Evolutionary conservation across 1,140 invertebrate species (phyloP).

Genomic region (Bombus affinis): DNA sequence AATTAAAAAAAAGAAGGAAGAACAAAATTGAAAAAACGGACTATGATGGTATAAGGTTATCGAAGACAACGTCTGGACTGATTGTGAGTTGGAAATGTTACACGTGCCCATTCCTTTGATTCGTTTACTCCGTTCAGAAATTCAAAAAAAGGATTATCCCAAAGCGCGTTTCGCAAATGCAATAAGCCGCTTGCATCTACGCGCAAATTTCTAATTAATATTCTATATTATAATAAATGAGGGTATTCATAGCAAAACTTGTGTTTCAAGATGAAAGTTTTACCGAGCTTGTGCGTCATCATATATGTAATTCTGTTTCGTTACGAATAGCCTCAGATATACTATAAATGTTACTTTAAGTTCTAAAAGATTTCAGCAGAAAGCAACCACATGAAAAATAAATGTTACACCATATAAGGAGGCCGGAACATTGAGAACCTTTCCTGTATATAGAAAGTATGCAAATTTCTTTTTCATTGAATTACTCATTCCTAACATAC

Average conservation of each 20-base stretch:
- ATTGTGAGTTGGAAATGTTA: slow-evolving; percentile 11
- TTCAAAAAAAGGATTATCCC: slow-evolving; percentile 27
- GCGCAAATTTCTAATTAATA: slow-evolving; percentile 56
- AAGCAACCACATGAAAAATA: slow-evolving; percentile 58
- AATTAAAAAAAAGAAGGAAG: not conserved
- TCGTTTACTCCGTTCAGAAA: slow-evolving; percentile 36
- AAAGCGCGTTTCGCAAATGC: slow-evolving; percentile 54
- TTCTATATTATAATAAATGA: slow-evolving; percentile 53
- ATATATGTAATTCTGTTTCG: not conserved
- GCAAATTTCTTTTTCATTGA: slow-evolving; percentile 38
- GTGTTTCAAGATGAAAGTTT: not conserved
- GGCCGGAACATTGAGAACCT: slow-evolving; percentile 11
- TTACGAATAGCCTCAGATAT: slow-evolving; percentile 51
- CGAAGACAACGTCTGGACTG: slow-evolving; percentile 27
- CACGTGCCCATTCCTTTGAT: slow-evolving; percentile 35
- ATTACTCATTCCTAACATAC: slow-evolving; percentile 57
- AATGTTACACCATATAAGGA: slow-evolving; percentile 43
- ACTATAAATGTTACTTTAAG: slow-evolving; percentile 25
- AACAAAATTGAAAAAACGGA: slow-evolving; percentile 8
- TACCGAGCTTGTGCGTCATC: not conserved
- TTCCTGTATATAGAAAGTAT: slow-evolving; percentile 27
- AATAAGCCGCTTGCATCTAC: slow-evolving; percentile 60
- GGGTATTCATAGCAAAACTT: slow-evolving; percentile 37
- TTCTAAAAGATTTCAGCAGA: slow-evolving; percentile 43
- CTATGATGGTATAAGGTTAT: slow-evolving; percentile 46